phyloP scores from a whole-genome alignment of 2,888 invertebrate species.

The Neoscelio sp. region DNA sequence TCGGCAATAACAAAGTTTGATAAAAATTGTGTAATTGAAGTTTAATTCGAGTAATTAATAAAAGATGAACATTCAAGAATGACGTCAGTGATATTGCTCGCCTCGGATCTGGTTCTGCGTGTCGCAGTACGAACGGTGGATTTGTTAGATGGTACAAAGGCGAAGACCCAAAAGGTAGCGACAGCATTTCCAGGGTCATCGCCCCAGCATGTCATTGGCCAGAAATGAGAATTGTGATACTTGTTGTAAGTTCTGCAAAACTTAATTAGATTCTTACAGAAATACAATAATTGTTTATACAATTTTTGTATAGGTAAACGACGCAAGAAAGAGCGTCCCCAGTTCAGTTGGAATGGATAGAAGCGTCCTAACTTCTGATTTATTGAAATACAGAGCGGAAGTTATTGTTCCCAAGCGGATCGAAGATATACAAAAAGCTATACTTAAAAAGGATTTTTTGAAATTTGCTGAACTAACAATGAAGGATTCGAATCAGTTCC shows the following conservation, averaged over 20 bases:
- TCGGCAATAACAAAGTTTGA: no score
- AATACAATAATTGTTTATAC: not conserved
- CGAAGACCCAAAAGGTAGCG: constrained; percentile 86
- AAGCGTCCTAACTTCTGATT: constrained; percentile 91
- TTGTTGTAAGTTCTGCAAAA: constrained; percentile 88
- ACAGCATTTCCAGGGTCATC: constrained; percentile 91
- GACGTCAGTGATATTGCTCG: constrained; percentile 92
- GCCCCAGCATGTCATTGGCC: constrained; percentile 93
- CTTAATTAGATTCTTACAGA: not conserved
- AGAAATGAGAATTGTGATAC: constrained; percentile 93
- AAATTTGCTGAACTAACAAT: constrained; percentile 97
- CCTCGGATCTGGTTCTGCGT: constrained; percentile 97
- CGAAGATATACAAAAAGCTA: constrained; percentile 86
- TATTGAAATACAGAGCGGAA: constrained; percentile 90
- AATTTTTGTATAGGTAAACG: constrained; percentile 84
- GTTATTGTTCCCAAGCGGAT: constrained; percentile 90
- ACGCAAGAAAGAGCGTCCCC: constrained; percentile 91
- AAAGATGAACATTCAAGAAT: no score
- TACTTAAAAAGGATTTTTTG: constrained; percentile 89
- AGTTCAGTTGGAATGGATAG: constrained; percentile 96
- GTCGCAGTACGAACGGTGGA: constrained; percentile 96
- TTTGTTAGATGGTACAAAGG: constrained; percentile 97
- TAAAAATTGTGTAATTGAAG: no score
- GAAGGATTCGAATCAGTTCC: constrained; percentile 98
- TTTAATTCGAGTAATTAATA: no score